A percentile compares a stretch with the other conserved stretches of the same genome.
Evolutionary conservation across 2,113 vertebrate genomes (phyloP).

Genomic region (Antennarius striatus): DNA sequence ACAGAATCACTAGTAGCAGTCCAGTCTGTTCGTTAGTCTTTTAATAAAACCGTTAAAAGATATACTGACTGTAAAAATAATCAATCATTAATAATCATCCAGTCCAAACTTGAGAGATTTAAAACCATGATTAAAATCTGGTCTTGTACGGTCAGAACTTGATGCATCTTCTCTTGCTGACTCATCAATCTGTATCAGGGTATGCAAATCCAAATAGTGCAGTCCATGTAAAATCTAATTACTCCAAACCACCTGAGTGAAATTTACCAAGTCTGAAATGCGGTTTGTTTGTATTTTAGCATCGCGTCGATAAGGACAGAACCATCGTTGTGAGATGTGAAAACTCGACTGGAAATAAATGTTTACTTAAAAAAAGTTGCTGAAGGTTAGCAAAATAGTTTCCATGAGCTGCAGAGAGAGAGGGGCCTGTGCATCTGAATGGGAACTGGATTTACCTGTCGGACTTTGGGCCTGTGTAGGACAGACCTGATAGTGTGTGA

Average conservation of each 20-base stretch:
- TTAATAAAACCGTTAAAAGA: too few relatives aligned
- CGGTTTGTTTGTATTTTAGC: slow-evolving; percentile 36
- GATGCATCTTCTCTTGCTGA: slow-evolving; percentile 26
- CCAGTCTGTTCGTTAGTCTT: too few relatives aligned
- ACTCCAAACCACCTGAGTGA: slow-evolving; percentile 26
- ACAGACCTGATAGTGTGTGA: slow-evolving; percentile 61
- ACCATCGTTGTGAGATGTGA: slow-evolving; percentile 51
- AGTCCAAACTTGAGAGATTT: too few relatives aligned
- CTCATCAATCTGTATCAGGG: slow-evolving; percentile 24
- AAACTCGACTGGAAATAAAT: slow-evolving; percentile 64
- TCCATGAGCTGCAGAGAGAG: slow-evolving; percentile 55
- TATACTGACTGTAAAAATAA: too few relatives aligned
- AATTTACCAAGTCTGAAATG: slow-evolving; percentile 32
- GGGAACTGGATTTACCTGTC: slow-evolving; percentile 47
- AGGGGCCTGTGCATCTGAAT: slow-evolving; percentile 46
- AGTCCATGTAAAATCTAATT: slow-evolving; percentile 16
- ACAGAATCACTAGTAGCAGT: too few relatives aligned
- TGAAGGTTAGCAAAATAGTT: slow-evolving; percentile 69
- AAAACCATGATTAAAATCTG: slow-evolving; percentile 6
- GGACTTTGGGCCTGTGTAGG: slow-evolving; percentile 3
- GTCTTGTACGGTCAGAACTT: slow-evolving; percentile 5
- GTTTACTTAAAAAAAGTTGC: slow-evolving; percentile 71
- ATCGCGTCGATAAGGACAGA: slow-evolving; percentile 62
- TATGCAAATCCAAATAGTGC: slow-evolving; percentile 7
- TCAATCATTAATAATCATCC: too few relatives aligned